A percentile compares a stretch with the other conserved stretches of the same genome.
Conservation (phyloP, 2,888 invertebrate genomes). For the Archips crataeganus region DNA sequence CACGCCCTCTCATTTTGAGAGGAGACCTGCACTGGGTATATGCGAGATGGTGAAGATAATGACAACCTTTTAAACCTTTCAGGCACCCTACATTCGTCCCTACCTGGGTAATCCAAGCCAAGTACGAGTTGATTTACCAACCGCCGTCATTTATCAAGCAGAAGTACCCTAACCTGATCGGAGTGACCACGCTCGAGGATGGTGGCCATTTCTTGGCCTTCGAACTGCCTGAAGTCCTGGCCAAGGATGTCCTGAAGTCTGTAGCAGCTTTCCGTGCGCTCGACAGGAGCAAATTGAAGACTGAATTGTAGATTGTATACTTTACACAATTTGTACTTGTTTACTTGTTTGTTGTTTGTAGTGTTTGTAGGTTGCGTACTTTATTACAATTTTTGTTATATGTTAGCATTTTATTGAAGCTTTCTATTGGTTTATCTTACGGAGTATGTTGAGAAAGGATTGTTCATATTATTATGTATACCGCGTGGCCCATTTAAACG, state of each 20-base stretch:
- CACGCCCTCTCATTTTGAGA: too few species aligned
- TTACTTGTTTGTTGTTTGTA: too few species aligned
- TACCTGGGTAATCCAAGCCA: slow-evolving; percentile 87
- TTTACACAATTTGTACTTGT: too few species aligned
- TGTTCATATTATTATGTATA: neutral
- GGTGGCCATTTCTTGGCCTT: slow-evolving; percentile 94
- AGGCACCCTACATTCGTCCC: slow-evolving; percentile 85
- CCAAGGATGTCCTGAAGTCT: slow-evolving; percentile 83
- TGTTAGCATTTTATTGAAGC: neutral
- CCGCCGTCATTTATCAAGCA: slow-evolving; percentile 82
- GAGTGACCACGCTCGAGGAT: slow-evolving; percentile 81
- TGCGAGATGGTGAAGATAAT: too few species aligned
- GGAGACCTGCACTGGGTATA: too few species aligned
- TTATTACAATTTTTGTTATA: neutral
- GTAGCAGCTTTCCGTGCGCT: slow-evolving; percentile 38
- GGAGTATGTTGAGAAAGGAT: neutral
- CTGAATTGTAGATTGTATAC: slow-evolving; percentile 33
- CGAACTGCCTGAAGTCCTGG: slow-evolving; percentile 88
- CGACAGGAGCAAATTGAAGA: slow-evolving; percentile 38
- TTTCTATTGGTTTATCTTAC: neutral
- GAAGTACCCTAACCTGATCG: slow-evolving; percentile 86
- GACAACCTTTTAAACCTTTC: slow-evolving; percentile 27
- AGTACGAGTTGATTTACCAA: slow-evolving; percentile 85
- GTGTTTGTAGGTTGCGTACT: too few species aligned
- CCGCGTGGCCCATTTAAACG: too few species aligned